Conservation (phyloP, 2,113 vertebrate genomes). For the Limnothrissa miodon region DNA sequence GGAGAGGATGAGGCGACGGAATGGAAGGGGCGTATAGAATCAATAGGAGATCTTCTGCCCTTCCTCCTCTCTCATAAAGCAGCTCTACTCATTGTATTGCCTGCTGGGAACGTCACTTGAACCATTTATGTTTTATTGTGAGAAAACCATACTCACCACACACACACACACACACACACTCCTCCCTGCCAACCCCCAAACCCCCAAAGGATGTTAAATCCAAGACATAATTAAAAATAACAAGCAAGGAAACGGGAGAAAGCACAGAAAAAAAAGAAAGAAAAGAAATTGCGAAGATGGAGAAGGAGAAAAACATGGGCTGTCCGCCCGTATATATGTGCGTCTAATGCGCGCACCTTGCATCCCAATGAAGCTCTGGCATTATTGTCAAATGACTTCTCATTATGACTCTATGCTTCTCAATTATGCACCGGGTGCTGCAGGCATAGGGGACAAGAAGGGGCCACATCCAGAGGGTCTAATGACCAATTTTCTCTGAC, state of each 20-base stretch:
- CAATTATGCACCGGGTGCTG: constrained; percentile 11
- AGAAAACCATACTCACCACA: not conserved
- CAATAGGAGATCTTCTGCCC: not conserved
- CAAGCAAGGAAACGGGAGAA: not conserved
- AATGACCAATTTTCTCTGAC: constrained; percentile 36
- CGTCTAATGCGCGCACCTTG: not conserved
- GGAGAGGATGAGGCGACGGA: not conserved
- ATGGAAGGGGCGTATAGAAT: not conserved
- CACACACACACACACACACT: not conserved
- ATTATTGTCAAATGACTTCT: constrained; percentile 34
- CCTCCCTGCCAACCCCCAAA: not conserved
- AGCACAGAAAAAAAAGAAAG: not conserved
- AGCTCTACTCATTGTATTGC: not conserved
- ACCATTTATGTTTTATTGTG: not conserved
- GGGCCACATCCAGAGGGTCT: not conserved
- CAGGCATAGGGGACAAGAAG: not conserved
- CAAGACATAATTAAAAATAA: constrained; percentile 12
- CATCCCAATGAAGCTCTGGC: constrained; percentile 22
- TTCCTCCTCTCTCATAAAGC: not conserved
- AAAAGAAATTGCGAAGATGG: not conserved
- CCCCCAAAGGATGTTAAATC: not conserved
- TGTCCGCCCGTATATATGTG: not conserved
- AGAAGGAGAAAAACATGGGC: not conserved
- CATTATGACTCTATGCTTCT: constrained; percentile 24
- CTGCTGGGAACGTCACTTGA: not conserved